These are phyloP conservation scores for Aproaerema taeniolella DNA, from an alignment of 2,888 invertebrate species.

Conservation along the genomic window DNA sequence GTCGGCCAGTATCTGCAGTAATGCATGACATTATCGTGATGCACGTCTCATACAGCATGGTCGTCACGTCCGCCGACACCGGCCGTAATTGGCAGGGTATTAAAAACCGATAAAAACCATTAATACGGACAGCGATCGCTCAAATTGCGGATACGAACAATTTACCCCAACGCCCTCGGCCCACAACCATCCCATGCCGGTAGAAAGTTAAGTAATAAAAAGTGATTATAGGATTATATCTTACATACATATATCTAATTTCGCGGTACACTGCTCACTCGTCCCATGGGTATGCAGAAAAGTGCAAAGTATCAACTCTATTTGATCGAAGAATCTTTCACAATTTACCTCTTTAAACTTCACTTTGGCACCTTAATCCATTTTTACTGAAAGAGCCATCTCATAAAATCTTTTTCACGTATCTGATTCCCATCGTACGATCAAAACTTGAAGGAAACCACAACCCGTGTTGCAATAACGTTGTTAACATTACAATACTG, in stretches of 20 bases:
- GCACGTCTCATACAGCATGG: slow-evolving; percentile 17
- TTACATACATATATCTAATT: slow-evolving; percentile 26
- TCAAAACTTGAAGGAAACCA: no score
- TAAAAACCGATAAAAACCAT: slow-evolving; percentile 53
- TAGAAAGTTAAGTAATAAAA: slow-evolving; percentile 12
- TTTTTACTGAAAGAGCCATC: no score
- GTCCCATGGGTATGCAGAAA: slow-evolving; percentile 1
- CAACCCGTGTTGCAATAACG: slow-evolving; percentile 37
- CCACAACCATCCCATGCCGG: slow-evolving; percentile 2
- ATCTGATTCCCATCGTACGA: no score
- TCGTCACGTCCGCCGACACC: slow-evolving; percentile 31
- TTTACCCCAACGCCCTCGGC: slow-evolving; percentile 31
- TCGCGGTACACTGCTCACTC: slow-evolving; percentile 21
- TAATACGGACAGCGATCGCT: slow-evolving; percentile 41
- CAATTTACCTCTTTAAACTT: background rate
- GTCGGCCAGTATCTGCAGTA: background rate
- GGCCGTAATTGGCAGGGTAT: slow-evolving; percentile 43
- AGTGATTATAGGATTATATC: slow-evolving; percentile 10
- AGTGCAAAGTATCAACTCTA: background rate
- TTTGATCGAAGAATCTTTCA: no score
- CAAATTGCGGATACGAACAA: slow-evolving; percentile 47
- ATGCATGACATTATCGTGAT: slow-evolving; percentile 8
- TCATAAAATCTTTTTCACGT: no score
- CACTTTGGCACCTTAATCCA: no score
- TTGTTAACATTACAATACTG: slow-evolving; percentile 30